Base-by-base conservation (phyloP, 2,888 invertebrate genomes). In the Allophyes oxyacanthae region DNA sequence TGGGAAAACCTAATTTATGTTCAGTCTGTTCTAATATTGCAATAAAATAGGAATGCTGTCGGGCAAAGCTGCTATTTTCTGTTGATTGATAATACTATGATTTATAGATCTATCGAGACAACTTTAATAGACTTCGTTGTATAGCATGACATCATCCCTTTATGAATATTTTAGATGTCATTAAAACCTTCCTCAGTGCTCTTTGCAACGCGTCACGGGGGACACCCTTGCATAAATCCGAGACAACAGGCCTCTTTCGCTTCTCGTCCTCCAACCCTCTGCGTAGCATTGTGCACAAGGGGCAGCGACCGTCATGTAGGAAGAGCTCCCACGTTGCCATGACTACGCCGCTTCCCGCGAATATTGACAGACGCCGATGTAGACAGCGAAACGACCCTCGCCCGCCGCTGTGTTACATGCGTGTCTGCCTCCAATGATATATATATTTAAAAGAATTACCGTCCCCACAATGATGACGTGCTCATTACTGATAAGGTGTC, bases 311-410 rank as follows among this genome's bases (percentile, higher is more conserved):
- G 87, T 79, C 79, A 81, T 75, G 79, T 78, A 79, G 81, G 82
- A 86, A 87, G 82, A 81, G 81, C 87, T 87, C 89, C 89, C 89
- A 82, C 81, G 92, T 94, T 72, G 78, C 84, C 85, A 93, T 92
- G 91, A 85, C 89, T 86, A 94, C 92, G 85, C 89, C 87, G 85
- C 85, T 86, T 84, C 85, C 84, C 83, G 86, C 84, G 84, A 87
- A 89, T 85, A 85, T 92, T 89, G 91, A 91, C 90, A 90, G 89
- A 84, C 88, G 74, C 78, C 78, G 81, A 82, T 78, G 83, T 85
- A 88, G 89, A 87, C 86, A 63, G 65, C 65, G 68, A 66, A 77
- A 68, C 74, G 69, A 72, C 72, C 67, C 75, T 77, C 68, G 62
- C 70, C 54, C 44, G 51, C 68, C 69, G 58, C 53, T 52, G 45